These are phyloP conservation scores for Gopherus evgoodei DNA, from an alignment of 2,113 vertebrate species.

Conservation along the genomic window DNA sequence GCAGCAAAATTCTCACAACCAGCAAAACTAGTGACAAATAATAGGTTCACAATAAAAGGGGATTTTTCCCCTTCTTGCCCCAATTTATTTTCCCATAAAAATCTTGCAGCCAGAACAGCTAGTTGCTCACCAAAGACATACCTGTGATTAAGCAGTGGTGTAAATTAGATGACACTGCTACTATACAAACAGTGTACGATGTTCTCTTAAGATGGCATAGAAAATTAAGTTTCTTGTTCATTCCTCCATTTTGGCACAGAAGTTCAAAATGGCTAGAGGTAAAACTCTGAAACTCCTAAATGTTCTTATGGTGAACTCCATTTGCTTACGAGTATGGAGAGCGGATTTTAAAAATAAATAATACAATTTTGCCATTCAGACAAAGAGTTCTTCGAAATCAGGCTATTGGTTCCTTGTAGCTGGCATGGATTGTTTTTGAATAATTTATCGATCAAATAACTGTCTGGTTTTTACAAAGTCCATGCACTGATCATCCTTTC, in stretches of 20 bases:
- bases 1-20: slow-evolving; percentile 9
- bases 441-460: not conserved
- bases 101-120: slow-evolving; percentile 5
- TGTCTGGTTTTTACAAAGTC: not conserved
- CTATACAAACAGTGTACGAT: not conserved
- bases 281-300: not conserved
- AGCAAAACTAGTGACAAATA: slow-evolving; percentile 25
- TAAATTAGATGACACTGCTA: slow-evolving; percentile 14
- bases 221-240: not conserved
- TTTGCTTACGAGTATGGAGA: not conserved
- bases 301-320: not conserved
- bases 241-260: not conserved
- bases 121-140: not conserved
- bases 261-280: not conserved
- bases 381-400: not conserved
- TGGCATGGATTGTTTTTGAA: not conserved
- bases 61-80: not conserved
- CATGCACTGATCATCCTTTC: not conserved
- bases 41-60: not conserved
- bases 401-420: not conserved
- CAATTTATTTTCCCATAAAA: not conserved
- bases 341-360: not conserved
- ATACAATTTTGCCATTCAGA: not conserved
- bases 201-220: not conserved
- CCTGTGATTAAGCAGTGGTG: not conserved